Conservation (phyloP, 30 jellyfish, hydroid and myxozoan genomes). For the Cassiopea xamachana region DNA sequence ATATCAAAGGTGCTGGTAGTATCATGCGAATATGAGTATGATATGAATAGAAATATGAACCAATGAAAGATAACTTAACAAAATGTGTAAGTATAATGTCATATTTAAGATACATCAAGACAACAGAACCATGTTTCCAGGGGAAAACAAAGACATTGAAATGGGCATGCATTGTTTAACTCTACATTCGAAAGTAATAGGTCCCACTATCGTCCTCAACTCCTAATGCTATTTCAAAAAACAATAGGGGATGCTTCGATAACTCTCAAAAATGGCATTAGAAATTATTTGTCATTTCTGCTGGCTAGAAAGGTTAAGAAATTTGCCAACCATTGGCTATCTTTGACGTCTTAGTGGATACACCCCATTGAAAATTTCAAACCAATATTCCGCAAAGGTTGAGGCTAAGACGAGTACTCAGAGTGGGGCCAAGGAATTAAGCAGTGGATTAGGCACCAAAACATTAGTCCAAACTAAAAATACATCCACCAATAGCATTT, state of each 20-base stretch:
- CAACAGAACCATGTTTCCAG: too few relatives aligned
- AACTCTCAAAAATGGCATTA: not conserved
- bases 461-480: not conserved
- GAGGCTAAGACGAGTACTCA: not conserved
- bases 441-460: not conserved
- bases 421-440: not conserved
- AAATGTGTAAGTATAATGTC: too few relatives aligned
- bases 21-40: too few relatives aligned
- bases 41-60: too few relatives aligned
- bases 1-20: too few relatives aligned
- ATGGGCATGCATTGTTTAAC: too few relatives aligned
- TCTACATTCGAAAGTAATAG: too few relatives aligned
- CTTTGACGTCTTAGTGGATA: constrained; percentile 19
- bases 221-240: not conserved
- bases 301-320: not conserved
- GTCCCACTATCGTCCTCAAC: too few relatives aligned
- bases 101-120: too few relatives aligned
- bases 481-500: not conserved
- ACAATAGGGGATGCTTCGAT: not conserved
- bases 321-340: not conserved
- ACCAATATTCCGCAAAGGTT: constrained; percentile 7
- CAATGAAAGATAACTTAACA: too few relatives aligned
- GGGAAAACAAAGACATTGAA: too few relatives aligned
- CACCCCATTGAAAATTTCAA: constrained; percentile 4
- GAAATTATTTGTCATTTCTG: not conserved